Base-by-base conservation (phyloP, 2,113 vertebrate species). In the Seriola aureovittata region DNA sequence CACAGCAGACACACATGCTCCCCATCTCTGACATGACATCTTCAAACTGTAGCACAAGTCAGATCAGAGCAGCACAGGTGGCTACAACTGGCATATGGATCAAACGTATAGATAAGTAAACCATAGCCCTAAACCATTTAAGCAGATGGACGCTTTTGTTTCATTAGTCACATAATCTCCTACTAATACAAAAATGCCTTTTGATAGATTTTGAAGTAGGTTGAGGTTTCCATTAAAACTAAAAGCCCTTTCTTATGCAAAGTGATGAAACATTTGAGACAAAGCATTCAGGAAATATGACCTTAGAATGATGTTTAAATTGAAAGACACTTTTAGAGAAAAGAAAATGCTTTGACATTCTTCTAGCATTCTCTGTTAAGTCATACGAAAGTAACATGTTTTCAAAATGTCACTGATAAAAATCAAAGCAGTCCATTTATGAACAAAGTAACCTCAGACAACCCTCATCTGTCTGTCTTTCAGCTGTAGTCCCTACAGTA, bases 121-220 rank as follows among this genome's bases (percentile, higher is more conserved):
- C 29, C 29, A 29, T 29, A 29, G 2, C 29, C 29, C 29, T 29
- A 29, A 29, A 29, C 29, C 29, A 29, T 29, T 29, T 29, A 29
- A 29, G 29, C 29, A 29, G 29, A 29, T 29, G 29, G 2, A 29
- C 29, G 2, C 29, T 29, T 38, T 38, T 38, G 38, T 38, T 38
- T 38, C 34, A 75, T 80, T 80, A 85, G 54, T 76, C 85, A 77
- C 29, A 29, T 29, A 29, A 29, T 29, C 29, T 25, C 55, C 42
- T 25, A 32, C 42, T 67, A 42, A 42, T 19, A 55, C 19, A 50
- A 67, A 80, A 71, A 50, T 29, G 12, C 36, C 25, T 19, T 8
- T 19, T 58, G 11, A 62, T 23, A 66, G 52, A 80, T 78, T 44
- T 83, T 44, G 4, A 60, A 55, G 40, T 52, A 21, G 0, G 68